These are phyloP conservation scores for Exaiptasia diaphana DNA, from an alignment of 64 coral and sea anemone genomes.

Conservation along the genomic window DNA sequence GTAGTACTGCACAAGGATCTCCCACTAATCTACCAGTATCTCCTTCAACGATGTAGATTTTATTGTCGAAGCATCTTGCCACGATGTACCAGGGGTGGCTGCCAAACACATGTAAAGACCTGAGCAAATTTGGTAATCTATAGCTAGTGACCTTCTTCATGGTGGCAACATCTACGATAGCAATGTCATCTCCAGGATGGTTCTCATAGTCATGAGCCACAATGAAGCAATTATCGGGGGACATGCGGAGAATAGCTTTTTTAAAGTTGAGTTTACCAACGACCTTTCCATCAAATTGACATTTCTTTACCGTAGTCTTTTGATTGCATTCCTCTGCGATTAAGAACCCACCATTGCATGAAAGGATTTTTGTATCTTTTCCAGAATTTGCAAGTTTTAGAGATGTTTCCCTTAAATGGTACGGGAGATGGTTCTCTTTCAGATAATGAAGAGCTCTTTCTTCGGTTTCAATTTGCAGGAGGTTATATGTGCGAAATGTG, in stretches of 20 bases:
- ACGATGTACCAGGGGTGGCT: not conserved
- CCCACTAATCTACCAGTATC: not conserved
- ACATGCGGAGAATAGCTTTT: not conserved
- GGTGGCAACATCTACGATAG: not conserved
- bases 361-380: not conserved
- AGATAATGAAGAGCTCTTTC: not conserved
- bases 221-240: not conserved
- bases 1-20: not conserved
- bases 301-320: not conserved
- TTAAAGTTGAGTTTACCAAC: not conserved
- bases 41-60: not conserved
- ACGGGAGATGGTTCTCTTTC: too few species aligned
- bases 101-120: not conserved
- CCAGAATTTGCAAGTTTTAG: too few species aligned
- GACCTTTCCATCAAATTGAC: not conserved
- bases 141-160: not conserved
- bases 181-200: not conserved
- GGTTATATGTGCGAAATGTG: not conserved
- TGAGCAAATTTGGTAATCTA: not conserved
- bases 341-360: not conserved
- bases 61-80: not conserved
- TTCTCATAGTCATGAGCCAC: not conserved
- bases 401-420: not conserved
- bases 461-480: not conserved
- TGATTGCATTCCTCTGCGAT: too few species aligned